Conservation (phyloP, 2,888 invertebrate genomes). For the Trissolcus brochymenae region DNA sequence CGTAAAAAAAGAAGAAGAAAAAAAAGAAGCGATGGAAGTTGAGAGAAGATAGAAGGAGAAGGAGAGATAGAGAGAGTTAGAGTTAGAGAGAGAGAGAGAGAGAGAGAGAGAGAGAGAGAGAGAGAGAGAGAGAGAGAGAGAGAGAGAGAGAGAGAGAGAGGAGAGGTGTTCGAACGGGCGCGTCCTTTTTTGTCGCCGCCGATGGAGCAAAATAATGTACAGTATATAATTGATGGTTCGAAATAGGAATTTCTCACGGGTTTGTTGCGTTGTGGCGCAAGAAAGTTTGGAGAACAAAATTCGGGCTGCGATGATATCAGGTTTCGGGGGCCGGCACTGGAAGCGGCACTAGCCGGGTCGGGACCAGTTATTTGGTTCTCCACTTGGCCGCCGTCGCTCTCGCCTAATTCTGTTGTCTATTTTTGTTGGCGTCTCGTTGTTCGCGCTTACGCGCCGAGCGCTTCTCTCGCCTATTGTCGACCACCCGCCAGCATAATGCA, state of each 20-base stretch:
- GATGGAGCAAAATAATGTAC: constrained; percentile 42
- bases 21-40: too few relatives aligned
- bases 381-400: constrained; percentile 15
- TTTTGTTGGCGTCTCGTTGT: constrained; percentile 46
- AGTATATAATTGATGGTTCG: constrained; percentile 58
- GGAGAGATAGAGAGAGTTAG: too few relatives aligned
- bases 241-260: constrained; percentile 56
- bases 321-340: constrained; percentile 50
- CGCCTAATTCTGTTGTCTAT: constrained; percentile 50
- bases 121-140: too few relatives aligned
- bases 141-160: too few relatives aligned
- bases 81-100: too few relatives aligned
- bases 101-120: too few relatives aligned
- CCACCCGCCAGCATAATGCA: constrained; percentile 74
- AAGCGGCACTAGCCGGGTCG: constrained; percentile 21
- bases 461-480: constrained; percentile 68
- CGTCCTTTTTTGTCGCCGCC: constrained; percentile 48
- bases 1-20: too few relatives aligned
- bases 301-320: constrained; percentile 61
- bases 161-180: too few relatives aligned
- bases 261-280: constrained; percentile 47
- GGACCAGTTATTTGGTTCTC: constrained; percentile 43
- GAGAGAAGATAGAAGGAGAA: background rate
- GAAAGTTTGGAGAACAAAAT: constrained; percentile 46
- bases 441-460: constrained; percentile 43